Evolutionary conservation across 92 coral and sea anemone species (phyloP), one percentile per base, ranked within the genome.

Genomic region (Heliopora coerulea): DNA sequence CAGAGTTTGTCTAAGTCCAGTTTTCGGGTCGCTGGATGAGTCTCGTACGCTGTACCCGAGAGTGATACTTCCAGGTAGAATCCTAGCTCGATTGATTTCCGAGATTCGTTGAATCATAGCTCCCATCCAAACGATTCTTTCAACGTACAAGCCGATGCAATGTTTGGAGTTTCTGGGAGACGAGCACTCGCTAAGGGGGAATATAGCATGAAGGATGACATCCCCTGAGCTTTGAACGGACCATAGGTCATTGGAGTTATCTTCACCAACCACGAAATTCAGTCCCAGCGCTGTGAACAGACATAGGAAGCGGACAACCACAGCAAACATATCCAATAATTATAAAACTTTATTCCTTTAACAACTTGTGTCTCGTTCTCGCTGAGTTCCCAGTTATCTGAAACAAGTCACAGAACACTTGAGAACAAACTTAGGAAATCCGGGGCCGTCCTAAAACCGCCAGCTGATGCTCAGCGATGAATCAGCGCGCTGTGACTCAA

Each of bases 41-140:
- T 70, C 77, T 29, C 50, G 62, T 31, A 70, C 54, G 10, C 19
- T 39, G 33, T 70, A 70, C n/a, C 77, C 77, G 2, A 70, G 1
- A 0, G 77, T 70, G 11, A 70, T 1, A 20, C 54, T 70, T 9
- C 77, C 63, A n/a, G 77, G 77, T 33, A 70, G 18, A 8, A 54
- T 4, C 5, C 24, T 33, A 12, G n/a, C 77, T 21, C 27, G 49
- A 34, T 70, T 70, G 7, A 70, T 19, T 34, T 70, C 46, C 3
- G 21, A 40, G 14, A 70, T 70, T 32, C 77, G 42, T 13, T 35
- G 49, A 10, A 70, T 35, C 77, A 70, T 70, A 29, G 77, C 77
- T 10, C 62, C 77, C 62, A 70, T 31, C 77, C 77, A 70, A 7
- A 42, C 15, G 41, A 70, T 0, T 12, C 62, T 50, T 32, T 70